These are phyloP conservation scores for Ophion ventricosus DNA, from an alignment of 2,888 invertebrate species.

Conservation along the genomic window DNA sequence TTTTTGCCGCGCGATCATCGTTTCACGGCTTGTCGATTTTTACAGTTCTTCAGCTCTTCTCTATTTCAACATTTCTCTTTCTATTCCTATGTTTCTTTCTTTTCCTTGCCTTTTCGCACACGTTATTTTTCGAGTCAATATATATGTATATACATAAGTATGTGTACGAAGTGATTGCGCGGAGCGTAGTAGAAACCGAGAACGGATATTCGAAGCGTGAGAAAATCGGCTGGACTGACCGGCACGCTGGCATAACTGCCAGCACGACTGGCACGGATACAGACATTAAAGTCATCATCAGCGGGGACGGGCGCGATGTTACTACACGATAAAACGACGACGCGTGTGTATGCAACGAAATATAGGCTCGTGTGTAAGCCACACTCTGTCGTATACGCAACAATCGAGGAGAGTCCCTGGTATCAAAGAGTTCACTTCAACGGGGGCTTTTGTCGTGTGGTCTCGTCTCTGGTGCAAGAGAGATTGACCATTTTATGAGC, in stretches of 20 bases:
- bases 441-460: slow-evolving; percentile 61
- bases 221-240: slow-evolving; percentile 75
- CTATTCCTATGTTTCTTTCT: background rate
- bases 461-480: slow-evolving; percentile 18
- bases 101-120: background rate
- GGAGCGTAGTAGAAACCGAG: slow-evolving; percentile 37
- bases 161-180: background rate
- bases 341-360: background rate
- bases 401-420: slow-evolving; percentile 70
- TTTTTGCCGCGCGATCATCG: too few relatives aligned
- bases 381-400: slow-evolving; percentile 14
- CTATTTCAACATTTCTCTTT: background rate
- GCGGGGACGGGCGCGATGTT: slow-evolving; percentile 51
- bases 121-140: background rate
- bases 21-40: background rate
- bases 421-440: slow-evolving; percentile 75
- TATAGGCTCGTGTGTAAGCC: slow-evolving; percentile 17
- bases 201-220: slow-evolving; percentile 78
- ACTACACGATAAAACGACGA: slow-evolving; percentile 15
- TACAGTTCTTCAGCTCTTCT: background rate
- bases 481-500: slow-evolving; percentile 38
- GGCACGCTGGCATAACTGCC: slow-evolving; percentile 73
- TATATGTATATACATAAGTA: background rate
- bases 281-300: slow-evolving; percentile 82
- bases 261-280: slow-evolving; percentile 81